Evolutionary conservation across 2,797 vertebrate genomes (phyloP), one percentile per base, ranked within the genome.

Genomic region (Falco berigora): DNA sequence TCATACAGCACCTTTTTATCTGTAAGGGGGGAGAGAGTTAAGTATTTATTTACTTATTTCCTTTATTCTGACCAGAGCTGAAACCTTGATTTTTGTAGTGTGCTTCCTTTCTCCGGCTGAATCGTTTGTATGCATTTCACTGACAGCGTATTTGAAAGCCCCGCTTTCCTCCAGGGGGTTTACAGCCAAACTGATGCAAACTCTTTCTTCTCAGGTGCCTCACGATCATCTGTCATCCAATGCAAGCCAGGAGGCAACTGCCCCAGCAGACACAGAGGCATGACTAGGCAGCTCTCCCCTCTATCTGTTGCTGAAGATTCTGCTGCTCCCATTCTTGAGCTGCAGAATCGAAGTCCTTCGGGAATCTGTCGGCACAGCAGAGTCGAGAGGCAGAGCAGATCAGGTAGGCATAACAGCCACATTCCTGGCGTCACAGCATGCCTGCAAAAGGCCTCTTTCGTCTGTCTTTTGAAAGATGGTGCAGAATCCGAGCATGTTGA

Each of bases 201-300:
- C 95, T 97, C 95, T 98, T 96, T 98, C 95, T 98, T 97, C 95
- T 93, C 96, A 98, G 98, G 98, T 98, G 98, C 98, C 93, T 98
- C 98, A 91, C 98, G 97, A 94, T 98, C 98, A 92, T 98, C 98
- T 92, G 98, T 97, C 93, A 94, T 98, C 92, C 97, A 98, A 93
- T 98, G 98, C 97, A 98, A 98, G 96, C 97, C 98, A 72, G 98
- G 98, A 98, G 91, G 97, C 97, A 98, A 98, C 96, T 98, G 98
- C 96, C 96, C 98, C 95, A 97, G 95, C 93, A 97, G 98, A 83
- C 98, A 98, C 95, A 96, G 97, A 92, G 97, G 97, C 97, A 97
- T 97, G 97, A 97, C 97, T 95, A 98, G 98, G 96, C 98, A 98
- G 84, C 96, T 98, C 73, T 98, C 98, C 84, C 98, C 98, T 88